A percentile compares a stretch with the other conserved stretches of the same genome.
Conservation (phyloP, 2,888 invertebrate genomes). For the Periphyllus acericola region DNA sequence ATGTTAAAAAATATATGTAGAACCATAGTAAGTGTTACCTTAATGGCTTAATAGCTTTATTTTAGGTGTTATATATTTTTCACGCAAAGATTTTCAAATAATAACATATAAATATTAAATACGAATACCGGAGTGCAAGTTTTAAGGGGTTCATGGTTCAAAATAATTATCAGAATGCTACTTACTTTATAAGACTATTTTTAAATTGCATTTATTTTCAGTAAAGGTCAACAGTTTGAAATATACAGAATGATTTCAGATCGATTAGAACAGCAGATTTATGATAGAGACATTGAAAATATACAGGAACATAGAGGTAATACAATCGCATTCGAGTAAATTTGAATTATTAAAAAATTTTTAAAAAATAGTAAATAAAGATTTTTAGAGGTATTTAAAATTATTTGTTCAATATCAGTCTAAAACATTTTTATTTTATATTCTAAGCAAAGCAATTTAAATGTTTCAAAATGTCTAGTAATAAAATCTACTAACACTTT, state of each 20-base stretch:
- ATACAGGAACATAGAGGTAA: neutral
- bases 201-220: neutral
- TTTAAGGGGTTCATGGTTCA: neutral
- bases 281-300: no score
- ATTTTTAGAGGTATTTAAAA: no score
- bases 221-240: neutral
- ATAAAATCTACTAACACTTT: no score
- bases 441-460: no score
- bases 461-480: no score
- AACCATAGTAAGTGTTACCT: neutral
- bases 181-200: neutral
- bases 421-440: no score
- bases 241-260: neutral
- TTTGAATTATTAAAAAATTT: no score
- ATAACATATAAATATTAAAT: neutral
- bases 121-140: neutral
- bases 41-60: neutral
- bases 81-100: neutral
- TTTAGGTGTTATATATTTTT: neutral
- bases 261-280: neutral
- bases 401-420: no score
- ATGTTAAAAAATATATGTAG: no score
- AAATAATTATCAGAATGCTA: neutral
- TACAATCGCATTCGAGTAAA: no score
- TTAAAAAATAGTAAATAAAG: no score